Conservation (phyloP, 2,113 vertebrate genomes). For the Rhinoptilus africanus region DNA sequence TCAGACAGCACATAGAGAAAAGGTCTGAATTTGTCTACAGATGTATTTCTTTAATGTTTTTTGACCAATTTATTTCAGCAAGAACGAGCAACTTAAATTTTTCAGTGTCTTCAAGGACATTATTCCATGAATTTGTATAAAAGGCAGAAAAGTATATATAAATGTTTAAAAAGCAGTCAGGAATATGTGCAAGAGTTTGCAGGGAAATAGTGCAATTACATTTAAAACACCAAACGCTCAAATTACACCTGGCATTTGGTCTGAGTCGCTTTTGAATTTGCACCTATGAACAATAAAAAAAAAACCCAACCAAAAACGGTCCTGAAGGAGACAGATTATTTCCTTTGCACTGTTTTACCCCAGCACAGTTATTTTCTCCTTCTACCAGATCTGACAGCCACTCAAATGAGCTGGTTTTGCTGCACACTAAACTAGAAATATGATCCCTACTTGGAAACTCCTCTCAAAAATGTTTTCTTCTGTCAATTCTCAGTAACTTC, state of each 20-base stretch:
- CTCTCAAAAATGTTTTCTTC: conserved; percentile 36
- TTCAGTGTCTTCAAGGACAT: conserved; percentile 29
- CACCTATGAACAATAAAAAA: conserved; percentile 34
- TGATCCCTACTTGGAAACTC: conserved; percentile 25
- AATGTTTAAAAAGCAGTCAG: conserved; percentile 26
- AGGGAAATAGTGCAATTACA: not conserved
- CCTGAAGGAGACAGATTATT: conserved; percentile 35
- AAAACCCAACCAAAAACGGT: not conserved
- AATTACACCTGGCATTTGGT: conserved; percentile 43
- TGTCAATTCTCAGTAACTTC: conserved; percentile 24
- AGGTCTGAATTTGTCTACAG: not conserved
- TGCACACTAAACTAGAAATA: conserved; percentile 26
- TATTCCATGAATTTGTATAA: conserved; percentile 22
- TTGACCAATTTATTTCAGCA: conserved; percentile 17
- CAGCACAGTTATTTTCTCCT: not conserved
- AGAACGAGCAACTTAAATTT: conserved; percentile 28
- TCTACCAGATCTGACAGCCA: conserved; percentile 5
- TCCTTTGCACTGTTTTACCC: conserved; percentile 23
- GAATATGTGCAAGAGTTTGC: not conserved
- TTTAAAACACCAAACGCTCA: conserved; percentile 21
- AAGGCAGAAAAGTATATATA: conserved; percentile 15
- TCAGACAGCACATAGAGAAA: not conserved
- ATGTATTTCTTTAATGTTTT: not conserved
- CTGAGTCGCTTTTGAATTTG: conserved; percentile 13
- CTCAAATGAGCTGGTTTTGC: not conserved